Percentiles rank a stretch among this genome's conserved stretches.
phyloP scores from a whole-genome alignment of 1,140 invertebrate genomes.

The Phymorhynchus buccinoides region DNA sequence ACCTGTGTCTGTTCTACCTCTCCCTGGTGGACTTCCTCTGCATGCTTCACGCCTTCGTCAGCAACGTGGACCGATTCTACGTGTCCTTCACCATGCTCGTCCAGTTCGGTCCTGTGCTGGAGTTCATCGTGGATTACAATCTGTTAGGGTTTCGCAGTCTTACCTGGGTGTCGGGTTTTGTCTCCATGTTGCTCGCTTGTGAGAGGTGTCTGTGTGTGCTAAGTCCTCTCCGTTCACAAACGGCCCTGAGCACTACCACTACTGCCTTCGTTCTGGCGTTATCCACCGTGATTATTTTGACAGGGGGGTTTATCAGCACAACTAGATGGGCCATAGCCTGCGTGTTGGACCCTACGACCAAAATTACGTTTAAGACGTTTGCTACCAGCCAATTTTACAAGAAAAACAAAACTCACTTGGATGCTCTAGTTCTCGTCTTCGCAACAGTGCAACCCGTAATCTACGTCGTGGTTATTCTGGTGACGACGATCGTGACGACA shows the following conservation, averaged over 20 bases:
- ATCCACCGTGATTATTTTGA: neutral
- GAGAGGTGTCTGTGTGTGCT: neutral
- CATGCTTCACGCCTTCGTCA: neutral
- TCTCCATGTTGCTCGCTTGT: neutral
- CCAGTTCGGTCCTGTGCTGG: neutral
- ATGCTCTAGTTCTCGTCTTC: neutral
- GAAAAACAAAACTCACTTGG: neutral
- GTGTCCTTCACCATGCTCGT: neutral
- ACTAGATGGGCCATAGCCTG: neutral
- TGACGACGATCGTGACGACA: neutral
- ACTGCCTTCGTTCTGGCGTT: neutral
- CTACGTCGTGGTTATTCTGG: neutral
- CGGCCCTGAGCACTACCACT: neutral
- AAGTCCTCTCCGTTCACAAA: neutral
- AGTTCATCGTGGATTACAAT: neutral
- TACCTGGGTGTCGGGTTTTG: neutral
- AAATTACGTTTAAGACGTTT: neutral
- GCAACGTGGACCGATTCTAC: neutral
- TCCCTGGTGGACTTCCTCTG: neutral
- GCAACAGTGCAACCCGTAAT: neutral
- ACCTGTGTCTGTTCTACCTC: constrained; percentile 1
- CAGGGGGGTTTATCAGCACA: neutral
- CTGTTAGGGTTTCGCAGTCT: neutral
- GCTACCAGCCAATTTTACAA: neutral
- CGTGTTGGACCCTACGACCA: neutral